Percentiles rank a stretch among this genome's conserved stretches.
These are phyloP conservation scores for Cantharis nigra DNA, from an alignment of 2,888 invertebrate genomes.

Conservation along the genomic window DNA sequence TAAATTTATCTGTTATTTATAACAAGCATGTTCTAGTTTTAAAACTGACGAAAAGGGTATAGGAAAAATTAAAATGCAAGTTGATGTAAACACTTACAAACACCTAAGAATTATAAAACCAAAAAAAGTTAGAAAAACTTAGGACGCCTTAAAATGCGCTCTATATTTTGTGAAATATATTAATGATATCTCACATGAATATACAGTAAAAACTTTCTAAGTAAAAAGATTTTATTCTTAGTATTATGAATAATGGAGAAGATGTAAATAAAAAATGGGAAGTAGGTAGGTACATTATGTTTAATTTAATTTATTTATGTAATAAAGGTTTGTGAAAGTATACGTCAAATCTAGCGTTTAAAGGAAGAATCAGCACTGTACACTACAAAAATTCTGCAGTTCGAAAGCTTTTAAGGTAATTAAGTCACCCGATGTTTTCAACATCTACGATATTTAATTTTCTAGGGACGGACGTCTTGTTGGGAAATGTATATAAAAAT, in stretches of 20 bases:
- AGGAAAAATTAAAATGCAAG: not conserved
- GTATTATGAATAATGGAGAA: not conserved
- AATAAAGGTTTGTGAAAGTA: not conserved
- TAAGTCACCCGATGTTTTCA: not conserved
- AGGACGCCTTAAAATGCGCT: not conserved
- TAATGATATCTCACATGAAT: not conserved
- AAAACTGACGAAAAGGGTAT: not conserved
- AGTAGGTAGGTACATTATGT: not conserved
- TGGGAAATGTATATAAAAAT: not conserved
- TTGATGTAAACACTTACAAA: not conserved
- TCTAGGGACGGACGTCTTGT: not conserved
- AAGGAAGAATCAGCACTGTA: not conserved
- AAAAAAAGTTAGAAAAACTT: not conserved
- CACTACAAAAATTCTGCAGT: not conserved
- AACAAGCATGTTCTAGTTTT: too few species aligned
- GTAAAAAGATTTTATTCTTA: not conserved
- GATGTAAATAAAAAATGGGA: not conserved
- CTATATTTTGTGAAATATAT: not conserved
- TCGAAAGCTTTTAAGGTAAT: not conserved
- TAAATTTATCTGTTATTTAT: too few species aligned
- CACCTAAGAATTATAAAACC: not conserved
- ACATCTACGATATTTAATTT: not conserved
- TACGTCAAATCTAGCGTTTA: not conserved
- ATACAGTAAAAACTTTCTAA: not conserved
- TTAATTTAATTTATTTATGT: not conserved